Conservation (phyloP, 2,888 invertebrate species). For the Philhelius pedissequus region DNA sequence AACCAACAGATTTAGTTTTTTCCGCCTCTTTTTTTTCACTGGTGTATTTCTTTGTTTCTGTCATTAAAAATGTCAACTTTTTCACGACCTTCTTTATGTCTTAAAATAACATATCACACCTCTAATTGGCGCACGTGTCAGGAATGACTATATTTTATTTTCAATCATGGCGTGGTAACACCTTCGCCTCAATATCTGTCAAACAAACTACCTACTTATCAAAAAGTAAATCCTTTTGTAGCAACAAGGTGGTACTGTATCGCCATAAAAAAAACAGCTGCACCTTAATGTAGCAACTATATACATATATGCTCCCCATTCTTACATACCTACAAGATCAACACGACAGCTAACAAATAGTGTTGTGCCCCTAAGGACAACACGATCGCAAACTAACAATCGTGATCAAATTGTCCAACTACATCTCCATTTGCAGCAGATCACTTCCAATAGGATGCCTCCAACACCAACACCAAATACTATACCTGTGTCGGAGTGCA, state of each 20-base stretch:
- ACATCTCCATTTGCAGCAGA: slow-evolving; percentile 65
- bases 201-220: slow-evolving; percentile 42
- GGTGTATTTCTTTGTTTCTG: neutral
- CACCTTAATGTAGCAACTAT: slow-evolving; percentile 39
- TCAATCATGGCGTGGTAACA: neutral
- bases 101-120: neutral
- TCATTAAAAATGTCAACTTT: neutral
- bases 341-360: slow-evolving; percentile 45
- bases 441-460: slow-evolving; percentile 63
- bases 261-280: slow-evolving; percentile 19
- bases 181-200: slow-evolving; percentile 49
- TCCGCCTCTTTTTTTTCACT: neutral
- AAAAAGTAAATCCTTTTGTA: slow-evolving; percentile 27
- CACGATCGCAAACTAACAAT: slow-evolving; percentile 42
- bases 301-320: too few species aligned
- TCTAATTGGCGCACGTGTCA: neutral
- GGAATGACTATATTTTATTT: neutral
- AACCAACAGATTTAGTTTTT: neutral
- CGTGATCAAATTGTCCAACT: slow-evolving; percentile 63
- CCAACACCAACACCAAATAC: slow-evolving; percentile 23
- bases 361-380: slow-evolving; percentile 60
- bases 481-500: slow-evolving; percentile 33
- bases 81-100: neutral
- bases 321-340: slow-evolving; percentile 17
- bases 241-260: slow-evolving; percentile 17